Evolutionary conservation across 2,113 vertebrate genomes (phyloP).

Genomic region (Stegastes partitus): DNA sequence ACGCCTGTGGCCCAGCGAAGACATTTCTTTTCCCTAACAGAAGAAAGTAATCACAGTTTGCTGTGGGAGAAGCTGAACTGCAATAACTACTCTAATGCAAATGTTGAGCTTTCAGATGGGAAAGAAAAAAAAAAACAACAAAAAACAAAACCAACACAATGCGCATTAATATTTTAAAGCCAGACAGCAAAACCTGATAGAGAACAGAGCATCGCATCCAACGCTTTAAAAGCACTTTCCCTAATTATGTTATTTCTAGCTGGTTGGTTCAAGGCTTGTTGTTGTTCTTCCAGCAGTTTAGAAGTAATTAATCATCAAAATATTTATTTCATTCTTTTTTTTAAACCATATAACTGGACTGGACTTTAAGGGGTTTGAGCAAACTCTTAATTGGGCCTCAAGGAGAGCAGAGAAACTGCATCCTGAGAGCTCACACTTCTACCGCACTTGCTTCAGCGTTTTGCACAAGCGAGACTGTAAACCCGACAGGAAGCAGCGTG

Average conservation of each 20-base stretch:
- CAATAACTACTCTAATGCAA: constrained; percentile 54
- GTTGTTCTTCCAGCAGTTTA: constrained; percentile 55
- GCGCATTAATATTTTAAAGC: constrained; percentile 63
- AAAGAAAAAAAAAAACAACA: too few species aligned
- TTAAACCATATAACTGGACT: constrained; percentile 17
- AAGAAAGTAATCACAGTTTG: constrained; percentile 43
- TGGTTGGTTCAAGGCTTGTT: constrained; percentile 26
- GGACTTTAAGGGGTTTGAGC: constrained; percentile 43
- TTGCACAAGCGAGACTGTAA: too few species aligned
- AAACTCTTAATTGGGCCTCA: constrained; percentile 67
- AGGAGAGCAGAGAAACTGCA: constrained; percentile 49
- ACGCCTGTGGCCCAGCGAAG: constrained; percentile 1
- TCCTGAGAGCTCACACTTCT: constrained; percentile 1
- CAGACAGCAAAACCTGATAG: constrained; percentile 41
- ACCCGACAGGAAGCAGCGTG: not conserved
- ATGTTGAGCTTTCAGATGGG: constrained; percentile 55
- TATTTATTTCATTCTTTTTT: constrained; percentile 34
- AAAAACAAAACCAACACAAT: constrained; percentile 24
- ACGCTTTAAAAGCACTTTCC: constrained; percentile 18
- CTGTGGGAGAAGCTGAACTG: constrained; percentile 41
- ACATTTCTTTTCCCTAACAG: constrained; percentile 11
- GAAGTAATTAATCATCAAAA: constrained; percentile 69
- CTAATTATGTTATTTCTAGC: constrained; percentile 45
- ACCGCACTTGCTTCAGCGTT: constrained; percentile 3
- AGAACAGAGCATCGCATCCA: constrained; percentile 5